Conservation (phyloP, 2,113 vertebrate genomes). For the Phyllostomus hastatus region DNA sequence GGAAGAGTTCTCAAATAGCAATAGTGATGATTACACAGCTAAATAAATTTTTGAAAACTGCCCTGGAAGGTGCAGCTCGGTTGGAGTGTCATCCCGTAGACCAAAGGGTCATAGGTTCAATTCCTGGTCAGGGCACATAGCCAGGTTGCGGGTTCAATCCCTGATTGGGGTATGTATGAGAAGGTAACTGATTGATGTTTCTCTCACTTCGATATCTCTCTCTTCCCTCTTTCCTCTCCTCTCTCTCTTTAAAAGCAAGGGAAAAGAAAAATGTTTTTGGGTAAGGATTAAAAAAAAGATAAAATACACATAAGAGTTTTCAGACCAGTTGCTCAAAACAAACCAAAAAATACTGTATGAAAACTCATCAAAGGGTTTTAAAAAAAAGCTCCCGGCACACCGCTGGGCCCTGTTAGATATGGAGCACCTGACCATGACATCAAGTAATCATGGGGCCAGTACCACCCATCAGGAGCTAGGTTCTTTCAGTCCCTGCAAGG, state of each 20-base stretch:
- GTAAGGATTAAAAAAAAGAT: too few species aligned
- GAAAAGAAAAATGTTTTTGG: too few species aligned
- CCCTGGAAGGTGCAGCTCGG: not conserved
- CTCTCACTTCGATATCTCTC: not conserved
- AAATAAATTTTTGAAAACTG: not conserved
- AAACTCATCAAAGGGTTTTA: not conserved
- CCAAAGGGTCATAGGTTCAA: not conserved
- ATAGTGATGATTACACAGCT: not conserved
- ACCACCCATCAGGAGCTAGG: not conserved
- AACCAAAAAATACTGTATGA: too few species aligned
- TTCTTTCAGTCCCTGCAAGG: not conserved
- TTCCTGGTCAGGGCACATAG: not conserved
- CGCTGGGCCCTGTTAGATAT: rapidly evolving
- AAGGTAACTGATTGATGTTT: not conserved
- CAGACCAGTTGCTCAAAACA: too few species aligned
- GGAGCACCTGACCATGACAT: rapidly evolving
- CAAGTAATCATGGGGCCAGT: not conserved
- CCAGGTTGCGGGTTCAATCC: not conserved
- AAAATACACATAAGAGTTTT: too few species aligned
- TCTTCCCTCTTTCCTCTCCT: too few species aligned
- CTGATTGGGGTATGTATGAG: not conserved
- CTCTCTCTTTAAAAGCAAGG: too few species aligned
- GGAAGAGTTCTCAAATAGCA: not conserved
- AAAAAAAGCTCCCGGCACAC: not conserved
- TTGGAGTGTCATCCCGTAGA: not conserved